Base-by-base conservation (phyloP, 2,113 vertebrate species). In the Thalassoma bifasciatum region DNA sequence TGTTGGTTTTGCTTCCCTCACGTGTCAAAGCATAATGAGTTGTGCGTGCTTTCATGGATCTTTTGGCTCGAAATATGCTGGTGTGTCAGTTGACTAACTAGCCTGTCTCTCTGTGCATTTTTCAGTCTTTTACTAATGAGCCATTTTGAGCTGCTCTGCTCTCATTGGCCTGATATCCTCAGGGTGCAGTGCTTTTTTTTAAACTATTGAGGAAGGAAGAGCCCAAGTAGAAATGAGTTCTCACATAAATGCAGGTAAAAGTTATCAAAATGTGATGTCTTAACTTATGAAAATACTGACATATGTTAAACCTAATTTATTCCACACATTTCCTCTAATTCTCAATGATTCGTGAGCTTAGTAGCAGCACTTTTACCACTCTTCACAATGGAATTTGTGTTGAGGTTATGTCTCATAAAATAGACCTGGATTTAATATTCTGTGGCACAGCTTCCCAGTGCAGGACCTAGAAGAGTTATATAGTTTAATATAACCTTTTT, bases 121-220 rank as follows among this genome's bases (percentile, higher is more conserved):
- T 74, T 74, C 42, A 66, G 54, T 61, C 62, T 72, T 70, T 67
- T 49, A 50, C 79, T 81, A 89, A 91, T 88, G 78, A 90, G 79
- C 78, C 60, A 63, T 75, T 84, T 75, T 73, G 56, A 67, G 40
- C 21, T 23, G 6, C 50, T 42, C 56, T 60, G 23, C 61, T 81
- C 56, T 82, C 58, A 61, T 66, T 77, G 75, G 66, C 62, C 65
- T 72, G 44, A 84, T 81, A 70, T 86, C 77, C 66, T 74, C 66
- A 36, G 71, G 79, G 77, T 74, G 64, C 52, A 40, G 30, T 68
- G 50, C 49, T 49, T 51, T 53, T n/a, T 73, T 1, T 61, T 16
- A 49, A 60, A 14, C 68, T 57, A 47, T 36, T 71, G 44, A 79
- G 60, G 69, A 62, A 76, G 23, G 16, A 82, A 84, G 72, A 24